phyloP scores from a whole-genome alignment of 92 coral and sea anemone species.

The Phenganax subtilis region DNA sequence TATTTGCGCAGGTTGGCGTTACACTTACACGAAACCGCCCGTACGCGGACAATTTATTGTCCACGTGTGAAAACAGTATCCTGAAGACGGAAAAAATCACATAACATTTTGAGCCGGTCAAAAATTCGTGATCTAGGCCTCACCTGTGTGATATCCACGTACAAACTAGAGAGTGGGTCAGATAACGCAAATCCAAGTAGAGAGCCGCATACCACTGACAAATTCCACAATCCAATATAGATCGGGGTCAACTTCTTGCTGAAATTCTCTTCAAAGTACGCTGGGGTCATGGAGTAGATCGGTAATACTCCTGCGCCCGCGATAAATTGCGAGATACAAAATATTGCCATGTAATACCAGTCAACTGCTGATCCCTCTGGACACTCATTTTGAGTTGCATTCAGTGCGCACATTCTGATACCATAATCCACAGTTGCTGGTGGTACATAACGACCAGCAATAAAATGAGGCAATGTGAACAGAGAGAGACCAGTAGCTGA shows the following conservation, averaged over 20 bases:
- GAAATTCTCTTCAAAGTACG: not conserved
- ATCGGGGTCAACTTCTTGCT: not conserved
- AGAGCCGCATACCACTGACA: constrained; percentile 1
- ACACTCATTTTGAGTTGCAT: too few species aligned
- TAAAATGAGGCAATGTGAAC: not conserved
- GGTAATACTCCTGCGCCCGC: constrained; percentile 14
- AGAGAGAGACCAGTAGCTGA: not conserved
- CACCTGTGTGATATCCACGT: constrained; percentile 29
- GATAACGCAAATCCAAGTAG: constrained; percentile 21
- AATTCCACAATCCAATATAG: constrained; percentile 15
- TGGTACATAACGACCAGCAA: not conserved
- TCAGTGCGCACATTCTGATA: too few species aligned
- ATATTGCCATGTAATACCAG: constrained; percentile 21
- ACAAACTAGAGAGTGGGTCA: not conserved
- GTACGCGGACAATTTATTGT: too few species aligned
- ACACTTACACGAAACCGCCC: too few species aligned
- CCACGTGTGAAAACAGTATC: too few species aligned
- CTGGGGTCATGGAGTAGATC: constrained; percentile 6
- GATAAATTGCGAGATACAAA: constrained; percentile 27
- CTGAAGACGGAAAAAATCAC: too few species aligned
- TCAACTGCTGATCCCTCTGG: not conserved
- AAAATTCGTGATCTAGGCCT: too few species aligned
- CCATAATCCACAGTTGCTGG: not conserved
- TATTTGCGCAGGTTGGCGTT: too few species aligned
- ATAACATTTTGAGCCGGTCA: too few species aligned